Conservation (phyloP, 1,140 invertebrate species). For the Parasteatoda tepidariorum region DNA sequence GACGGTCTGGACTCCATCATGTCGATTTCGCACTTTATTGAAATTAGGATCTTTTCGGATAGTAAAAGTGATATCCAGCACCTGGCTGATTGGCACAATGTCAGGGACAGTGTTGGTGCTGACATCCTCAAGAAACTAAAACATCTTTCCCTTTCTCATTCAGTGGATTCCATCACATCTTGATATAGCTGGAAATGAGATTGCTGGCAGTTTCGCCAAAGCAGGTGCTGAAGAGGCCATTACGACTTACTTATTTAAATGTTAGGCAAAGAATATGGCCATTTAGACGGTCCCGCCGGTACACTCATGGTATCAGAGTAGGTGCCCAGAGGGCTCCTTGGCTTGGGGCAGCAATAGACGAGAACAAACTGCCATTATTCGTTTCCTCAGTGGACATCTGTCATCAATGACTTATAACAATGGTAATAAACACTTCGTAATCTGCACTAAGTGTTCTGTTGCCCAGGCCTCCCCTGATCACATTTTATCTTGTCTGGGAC, state of each 20-base stretch:
- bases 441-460: not conserved
- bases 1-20: not conserved
- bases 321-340: no score
- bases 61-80: slow-evolving; percentile 8
- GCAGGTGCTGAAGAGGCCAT: not conserved
- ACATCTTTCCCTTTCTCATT: not conserved
- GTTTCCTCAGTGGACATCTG: not conserved
- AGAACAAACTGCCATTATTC: not conserved
- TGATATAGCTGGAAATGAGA: not conserved
- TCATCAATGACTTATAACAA: not conserved
- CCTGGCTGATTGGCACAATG: not conserved
- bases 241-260: not conserved
- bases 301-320: no score
- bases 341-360: not conserved
- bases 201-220: not conserved
- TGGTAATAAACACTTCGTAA: no score
- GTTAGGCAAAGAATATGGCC: not conserved
- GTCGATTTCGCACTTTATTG: not conserved
- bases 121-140: not conserved
- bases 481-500: not conserved
- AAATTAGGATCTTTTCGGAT: not conserved
- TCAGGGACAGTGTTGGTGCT: not conserved
- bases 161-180: not conserved
- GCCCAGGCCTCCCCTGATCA: not conserved
- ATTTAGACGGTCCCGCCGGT: not conserved